A percentile compares a stretch with the other conserved stretches of the same genome.
Conservation (phyloP, 2,888 invertebrate species). For the Pherbina coryleti region DNA sequence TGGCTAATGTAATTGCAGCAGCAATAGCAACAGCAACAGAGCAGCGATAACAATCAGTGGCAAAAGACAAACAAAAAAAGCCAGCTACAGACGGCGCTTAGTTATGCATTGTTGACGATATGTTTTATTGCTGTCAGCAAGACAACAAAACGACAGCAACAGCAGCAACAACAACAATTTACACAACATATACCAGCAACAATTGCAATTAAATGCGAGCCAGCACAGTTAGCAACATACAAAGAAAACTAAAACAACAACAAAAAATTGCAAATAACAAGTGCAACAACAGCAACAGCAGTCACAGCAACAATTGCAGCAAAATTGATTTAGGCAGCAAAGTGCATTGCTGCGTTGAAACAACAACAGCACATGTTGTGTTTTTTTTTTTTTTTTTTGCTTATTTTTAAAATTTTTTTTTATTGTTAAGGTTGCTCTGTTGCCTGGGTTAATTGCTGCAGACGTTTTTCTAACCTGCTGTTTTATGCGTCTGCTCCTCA, state of each 20-base stretch:
- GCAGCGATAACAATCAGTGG: not conserved
- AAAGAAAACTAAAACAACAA: not conserved
- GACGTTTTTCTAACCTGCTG: too few species aligned
- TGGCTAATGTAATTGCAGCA: not conserved
- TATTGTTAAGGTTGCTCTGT: not conserved
- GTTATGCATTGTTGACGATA: slow-evolving; percentile 24
- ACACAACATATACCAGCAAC: not conserved
- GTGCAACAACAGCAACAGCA: not conserved
- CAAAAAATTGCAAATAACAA: not conserved
- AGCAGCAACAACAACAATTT: not conserved
- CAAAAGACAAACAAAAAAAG: not conserved
- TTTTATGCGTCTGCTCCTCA: too few species aligned
- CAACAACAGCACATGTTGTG: not conserved
- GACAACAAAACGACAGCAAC: not conserved
- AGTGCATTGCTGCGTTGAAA: slow-evolving; percentile 13
- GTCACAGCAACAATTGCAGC: not conserved
- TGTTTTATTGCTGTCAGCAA: slow-evolving; percentile 18
- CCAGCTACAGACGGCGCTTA: not conserved
- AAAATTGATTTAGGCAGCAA: slow-evolving; percentile 12
- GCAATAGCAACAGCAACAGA: not conserved
- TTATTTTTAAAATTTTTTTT: not conserved
- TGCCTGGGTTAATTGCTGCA: too few species aligned
- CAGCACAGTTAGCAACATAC: not conserved
- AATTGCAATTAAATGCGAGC: slow-evolving; percentile 19
- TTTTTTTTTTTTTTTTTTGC: too few species aligned